Evolutionary conservation across 2,797 vertebrate species (phyloP), one percentile per base, ranked within the genome.

Genomic region (Brachymystax lenok): DNA sequence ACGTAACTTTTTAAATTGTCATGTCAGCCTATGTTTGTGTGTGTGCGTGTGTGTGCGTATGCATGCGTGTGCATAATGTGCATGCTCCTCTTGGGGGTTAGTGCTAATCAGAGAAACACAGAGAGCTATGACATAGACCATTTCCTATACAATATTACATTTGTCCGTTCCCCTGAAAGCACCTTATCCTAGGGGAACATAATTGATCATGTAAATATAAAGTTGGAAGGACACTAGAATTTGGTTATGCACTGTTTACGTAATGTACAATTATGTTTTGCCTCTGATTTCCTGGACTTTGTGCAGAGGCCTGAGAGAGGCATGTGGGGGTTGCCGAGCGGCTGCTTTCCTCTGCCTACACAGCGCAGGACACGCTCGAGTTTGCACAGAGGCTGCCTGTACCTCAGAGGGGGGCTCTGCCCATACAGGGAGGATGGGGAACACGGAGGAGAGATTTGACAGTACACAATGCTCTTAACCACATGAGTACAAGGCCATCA

Each of bases 131-230:
- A 91, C 86, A 89, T 73, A 83, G 78, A 88, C 83, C 85, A 87
- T 93, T 92, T 86, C 83, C 76, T 85, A 87, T 88, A 87, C 82
- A 83, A 89, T 82, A 63, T 86, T 77, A 79, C 74, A 82, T 83
- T 72, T 46, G 54, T 79, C 75, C 77, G 35, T 77, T 78, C 73
- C 61, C 52, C 51, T 88, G 87, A 86, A 84, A 86, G 78, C 88
- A 80, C 83, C 87, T 93, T 87, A 89, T 90, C 86, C 88, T 63
- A 84, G 67, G 80, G 88, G 83, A 86, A 82, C 91, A 92, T 90
- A 91, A 93, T 91, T 93, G 90, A 92, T 91, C 84, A 92, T 90
- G 90, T 92, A 93, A 93, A 93, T 88, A 92, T 73, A 91, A 85
- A 88, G 87, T 82, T 93, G 91, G 92, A 93, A 79, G 80, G 88